Percentiles rank a stretch among this genome's conserved stretches.
Evolutionary conservation across 2,113 vertebrate genomes (phyloP).

Genomic region (Leucopsar rothschildi): DNA sequence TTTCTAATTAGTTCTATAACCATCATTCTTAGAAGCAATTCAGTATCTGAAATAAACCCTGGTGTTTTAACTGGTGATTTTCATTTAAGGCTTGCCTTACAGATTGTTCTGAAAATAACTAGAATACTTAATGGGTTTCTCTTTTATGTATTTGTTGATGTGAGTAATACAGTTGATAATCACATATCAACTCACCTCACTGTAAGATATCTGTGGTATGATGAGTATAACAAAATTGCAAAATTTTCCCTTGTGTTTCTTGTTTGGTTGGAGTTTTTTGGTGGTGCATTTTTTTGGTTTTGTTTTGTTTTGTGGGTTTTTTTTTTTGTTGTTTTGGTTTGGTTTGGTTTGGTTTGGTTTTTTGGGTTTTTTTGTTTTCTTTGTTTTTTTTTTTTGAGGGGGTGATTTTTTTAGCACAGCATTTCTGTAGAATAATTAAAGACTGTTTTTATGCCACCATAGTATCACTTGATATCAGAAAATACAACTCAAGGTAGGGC

Average conservation of each 20-base stretch:
- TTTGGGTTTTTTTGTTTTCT: too few species aligned
- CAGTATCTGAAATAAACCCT: fast-evolving
- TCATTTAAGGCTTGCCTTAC: not conserved
- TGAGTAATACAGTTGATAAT: not conserved
- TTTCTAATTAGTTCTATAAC: not conserved
- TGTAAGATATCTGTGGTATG: not conserved
- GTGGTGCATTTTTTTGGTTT: too few species aligned
- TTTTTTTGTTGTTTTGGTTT: too few species aligned
- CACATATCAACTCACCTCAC: not conserved
- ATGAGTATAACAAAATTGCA: not conserved
- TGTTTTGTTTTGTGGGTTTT: too few species aligned
- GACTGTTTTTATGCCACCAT: not conserved
- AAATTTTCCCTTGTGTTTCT: not conserved
- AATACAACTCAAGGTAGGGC: not conserved
- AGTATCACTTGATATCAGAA: not conserved
- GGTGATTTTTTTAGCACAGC: not conserved
- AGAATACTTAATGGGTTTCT: not conserved
- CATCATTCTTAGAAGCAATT: not conserved
- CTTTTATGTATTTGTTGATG: not conserved
- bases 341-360: too few species aligned
- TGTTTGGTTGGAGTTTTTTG: not conserved
- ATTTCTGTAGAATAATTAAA: not conserved
- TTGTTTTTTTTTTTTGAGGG: too few species aligned
- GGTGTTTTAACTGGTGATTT: not conserved
- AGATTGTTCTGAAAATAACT: not conserved